A percentile compares a stretch with the other conserved stretches of the same genome.
These are phyloP conservation scores for Polyommatus icarus DNA, from an alignment of 2,888 invertebrate species.

Conservation along the genomic window DNA sequence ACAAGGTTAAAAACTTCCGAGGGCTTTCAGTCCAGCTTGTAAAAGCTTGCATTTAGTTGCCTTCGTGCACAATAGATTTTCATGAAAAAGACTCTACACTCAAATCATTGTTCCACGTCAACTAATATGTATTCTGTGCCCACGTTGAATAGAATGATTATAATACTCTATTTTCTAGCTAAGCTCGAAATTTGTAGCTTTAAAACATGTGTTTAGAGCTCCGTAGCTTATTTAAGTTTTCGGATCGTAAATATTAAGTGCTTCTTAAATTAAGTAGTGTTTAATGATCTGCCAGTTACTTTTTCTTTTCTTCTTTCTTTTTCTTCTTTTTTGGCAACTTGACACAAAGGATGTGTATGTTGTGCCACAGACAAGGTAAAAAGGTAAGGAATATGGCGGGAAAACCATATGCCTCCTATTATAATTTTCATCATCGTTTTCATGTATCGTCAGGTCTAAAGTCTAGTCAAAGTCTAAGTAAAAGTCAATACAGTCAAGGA, in stretches of 20 bases:
- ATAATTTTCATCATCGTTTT: no score
- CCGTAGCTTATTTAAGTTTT: neutral
- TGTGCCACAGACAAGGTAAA: no score
- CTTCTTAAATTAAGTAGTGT: neutral
- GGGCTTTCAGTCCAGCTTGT: conserved; percentile 13
- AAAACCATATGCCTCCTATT: no score
- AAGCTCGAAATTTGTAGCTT: neutral
- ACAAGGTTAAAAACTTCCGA: conserved; percentile 27
- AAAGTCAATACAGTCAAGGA: no score
- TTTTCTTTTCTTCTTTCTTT: no score
- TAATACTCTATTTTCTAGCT: neutral
- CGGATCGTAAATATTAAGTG: neutral
- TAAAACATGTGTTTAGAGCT: neutral
- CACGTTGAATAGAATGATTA: neutral
- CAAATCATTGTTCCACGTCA: no score
- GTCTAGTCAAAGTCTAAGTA: no score
- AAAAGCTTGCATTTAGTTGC: conserved; percentile 12
- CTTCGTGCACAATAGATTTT: neutral
- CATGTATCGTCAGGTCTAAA: no score
- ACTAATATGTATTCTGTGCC: no score
- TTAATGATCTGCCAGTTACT: neutral
- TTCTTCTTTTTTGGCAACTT: no score
- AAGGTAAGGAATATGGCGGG: no score
- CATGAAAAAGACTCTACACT: conserved; percentile 8
- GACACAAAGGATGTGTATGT: no score